A percentile compares a stretch with the other conserved stretches of the same genome.
phyloP scores from a whole-genome alignment of 1,140 invertebrate genomes.

The Drosophila asahinai region DNA sequence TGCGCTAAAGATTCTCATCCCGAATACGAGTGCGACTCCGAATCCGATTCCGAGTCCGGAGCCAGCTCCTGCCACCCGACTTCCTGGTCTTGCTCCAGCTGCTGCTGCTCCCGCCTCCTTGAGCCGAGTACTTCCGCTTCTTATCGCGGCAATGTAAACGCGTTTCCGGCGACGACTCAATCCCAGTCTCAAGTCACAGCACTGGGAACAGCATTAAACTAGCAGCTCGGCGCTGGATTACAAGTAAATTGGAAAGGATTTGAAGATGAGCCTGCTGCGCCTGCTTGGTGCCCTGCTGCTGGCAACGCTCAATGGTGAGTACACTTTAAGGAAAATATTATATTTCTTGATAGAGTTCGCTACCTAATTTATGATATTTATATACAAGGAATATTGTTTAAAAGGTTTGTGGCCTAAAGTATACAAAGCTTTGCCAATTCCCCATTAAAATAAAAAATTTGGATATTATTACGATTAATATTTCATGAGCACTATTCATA shows the following conservation, averaged over 20 bases:
- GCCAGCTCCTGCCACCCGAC: conserved; percentile 34
- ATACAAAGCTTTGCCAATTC: neutral
- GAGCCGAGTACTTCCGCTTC: conserved; percentile 76
- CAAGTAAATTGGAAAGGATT: conserved; percentile 77
- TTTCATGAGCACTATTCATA: too few species aligned
- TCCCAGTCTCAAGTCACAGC: conserved; percentile 33
- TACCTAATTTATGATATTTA: neutral
- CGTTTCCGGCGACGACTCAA: conserved; percentile 75
- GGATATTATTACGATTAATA: neutral
- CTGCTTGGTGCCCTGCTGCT: conserved; percentile 50
- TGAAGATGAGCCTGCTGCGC: conserved; percentile 60
- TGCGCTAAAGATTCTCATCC: conserved; percentile 30
- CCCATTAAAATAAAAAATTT: neutral
- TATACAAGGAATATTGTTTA: neutral
- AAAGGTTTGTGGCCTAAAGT: neutral
- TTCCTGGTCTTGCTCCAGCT: conserved; percentile 22
- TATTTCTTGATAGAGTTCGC: neutral
- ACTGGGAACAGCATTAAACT: conserved; percentile 58
- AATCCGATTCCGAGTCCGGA: neutral
- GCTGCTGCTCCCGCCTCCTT: conserved; percentile 26
- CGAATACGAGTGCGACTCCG: conserved; percentile 4
- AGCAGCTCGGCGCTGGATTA: conserved; percentile 70
- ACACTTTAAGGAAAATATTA: neutral
- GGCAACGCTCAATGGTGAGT: conserved; percentile 66
- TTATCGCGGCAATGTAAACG: conserved; percentile 81